phyloP scores from a whole-genome alignment of 2,888 invertebrate genomes.

The Melieria crassipennis region DNA sequence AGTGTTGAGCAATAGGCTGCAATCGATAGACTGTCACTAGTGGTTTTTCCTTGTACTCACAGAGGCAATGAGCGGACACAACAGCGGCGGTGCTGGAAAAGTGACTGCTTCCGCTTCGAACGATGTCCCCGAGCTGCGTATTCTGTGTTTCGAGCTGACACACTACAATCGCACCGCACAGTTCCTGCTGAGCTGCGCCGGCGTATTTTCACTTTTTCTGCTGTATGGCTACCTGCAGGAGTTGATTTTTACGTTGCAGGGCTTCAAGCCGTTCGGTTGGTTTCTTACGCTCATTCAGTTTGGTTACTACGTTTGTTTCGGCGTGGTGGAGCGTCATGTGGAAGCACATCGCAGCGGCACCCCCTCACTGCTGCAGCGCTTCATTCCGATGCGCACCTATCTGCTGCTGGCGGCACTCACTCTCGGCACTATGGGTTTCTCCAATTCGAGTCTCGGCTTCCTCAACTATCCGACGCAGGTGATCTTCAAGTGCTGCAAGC shows the following conservation, averaged over 20 bases:
- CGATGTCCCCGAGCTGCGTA: slow-evolving; percentile 67
- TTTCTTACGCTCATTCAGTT: slow-evolving; percentile 94
- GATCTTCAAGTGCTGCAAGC: slow-evolving; percentile 97
- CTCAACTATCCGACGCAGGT: slow-evolving; percentile 97
- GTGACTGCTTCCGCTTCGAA: too few relatives aligned
- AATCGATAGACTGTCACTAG: too few relatives aligned
- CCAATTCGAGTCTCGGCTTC: slow-evolving; percentile 93
- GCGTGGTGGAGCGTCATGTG: slow-evolving; percentile 74
- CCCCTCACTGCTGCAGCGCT: slow-evolving; percentile 67
- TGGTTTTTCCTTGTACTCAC: too few relatives aligned
- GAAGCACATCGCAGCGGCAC: slow-evolving; percentile 61
- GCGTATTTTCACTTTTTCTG: slow-evolving; percentile 88
- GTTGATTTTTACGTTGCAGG: slow-evolving; percentile 89
- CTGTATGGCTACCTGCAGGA: slow-evolving; percentile 94
- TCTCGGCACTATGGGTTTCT: slow-evolving; percentile 94
- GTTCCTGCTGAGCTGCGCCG: slow-evolving; percentile 79
- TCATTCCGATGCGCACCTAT: slow-evolving; percentile 86
- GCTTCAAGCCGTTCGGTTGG: slow-evolving; percentile 90
- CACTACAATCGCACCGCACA: slow-evolving; percentile 72
- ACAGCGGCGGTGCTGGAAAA: too few relatives aligned
- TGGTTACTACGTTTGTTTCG: slow-evolving; percentile 83
- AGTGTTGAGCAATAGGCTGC: too few relatives aligned
- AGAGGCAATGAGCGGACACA: too few relatives aligned
- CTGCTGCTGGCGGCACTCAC: slow-evolving; percentile 85
- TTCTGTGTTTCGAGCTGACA: slow-evolving; percentile 80